Evolutionary conservation across 2,113 vertebrate genomes (phyloP).

Genomic region (Phalacrocorax carbo): DNA sequence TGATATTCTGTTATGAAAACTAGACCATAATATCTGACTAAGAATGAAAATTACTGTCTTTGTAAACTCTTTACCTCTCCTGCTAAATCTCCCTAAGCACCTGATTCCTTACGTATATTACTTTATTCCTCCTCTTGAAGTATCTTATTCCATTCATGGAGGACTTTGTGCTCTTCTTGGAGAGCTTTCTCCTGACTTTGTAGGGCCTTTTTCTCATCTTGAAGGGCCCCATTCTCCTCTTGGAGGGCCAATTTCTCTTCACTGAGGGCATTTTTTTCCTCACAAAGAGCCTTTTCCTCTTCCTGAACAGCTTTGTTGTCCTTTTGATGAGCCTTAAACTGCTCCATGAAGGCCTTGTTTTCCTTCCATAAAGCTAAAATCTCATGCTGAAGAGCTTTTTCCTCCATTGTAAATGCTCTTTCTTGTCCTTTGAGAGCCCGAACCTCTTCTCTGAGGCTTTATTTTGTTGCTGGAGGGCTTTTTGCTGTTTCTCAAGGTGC

Average conservation of each 20-base stretch:
- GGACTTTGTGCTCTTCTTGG: neutral
- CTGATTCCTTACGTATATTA: neutral
- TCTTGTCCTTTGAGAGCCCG: neutral
- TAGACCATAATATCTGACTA: neutral
- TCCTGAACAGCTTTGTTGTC: neutral
- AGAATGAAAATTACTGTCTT: neutral
- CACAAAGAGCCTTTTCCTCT: neutral
- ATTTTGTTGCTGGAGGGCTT: neutral
- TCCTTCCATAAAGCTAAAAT: constrained; percentile 1
- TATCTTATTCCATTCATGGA: neutral
- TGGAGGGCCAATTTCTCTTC: constrained; percentile 24
- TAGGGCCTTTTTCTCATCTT: neutral
- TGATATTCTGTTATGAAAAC: neutral
- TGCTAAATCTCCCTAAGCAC: neutral
- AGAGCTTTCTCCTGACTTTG: neutral
- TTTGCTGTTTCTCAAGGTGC: neutral
- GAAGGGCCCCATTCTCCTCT: neutral
- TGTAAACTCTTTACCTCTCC: neutral
- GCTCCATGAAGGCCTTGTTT: constrained; percentile 17
- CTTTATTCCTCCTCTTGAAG: neutral
- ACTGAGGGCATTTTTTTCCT: neutral
- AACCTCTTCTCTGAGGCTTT: constrained; percentile 1
- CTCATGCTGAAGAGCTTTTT: constrained; percentile 1
- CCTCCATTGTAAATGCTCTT: constrained; percentile 6
- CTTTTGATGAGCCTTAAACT: neutral